Base-by-base conservation (phyloP, 1,140 invertebrate species). In the Araneus ventricosus region DNA sequence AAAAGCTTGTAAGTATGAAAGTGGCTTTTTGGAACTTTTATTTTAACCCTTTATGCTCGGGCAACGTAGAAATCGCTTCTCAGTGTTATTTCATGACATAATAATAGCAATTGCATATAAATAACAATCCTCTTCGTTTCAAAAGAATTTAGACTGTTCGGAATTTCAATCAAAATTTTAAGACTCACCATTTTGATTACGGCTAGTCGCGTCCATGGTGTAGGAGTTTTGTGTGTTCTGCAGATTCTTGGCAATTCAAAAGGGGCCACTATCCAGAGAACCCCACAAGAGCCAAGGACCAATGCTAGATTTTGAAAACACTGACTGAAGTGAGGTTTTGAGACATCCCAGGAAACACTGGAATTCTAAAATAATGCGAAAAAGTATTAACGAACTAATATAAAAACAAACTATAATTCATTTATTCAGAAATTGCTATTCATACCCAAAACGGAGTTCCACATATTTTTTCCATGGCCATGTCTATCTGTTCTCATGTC, bases 231-330 rank as follows among this genome's bases (percentile, higher is more conserved):
- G 10, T 52, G 63, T 37, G 84, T 39, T 87, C 24, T 87, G 37
- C 45, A 79, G 27, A 93, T 79, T 24, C 87, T 93, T 10, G 57
- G 17, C 6, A 93, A 39, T 70, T 93, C 91, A 59, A 93, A 87
- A 59, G 91, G 91, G 27, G 84, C 84, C 2, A 93, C 91, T 34
- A 93, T 30, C 91, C 91, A 93, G 10, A 93, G n/a, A 52, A 93
- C 91, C 6, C n/a, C 91, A 45, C 91, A 93, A 0, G 84, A 87
- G 1, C 82, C 91, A 30, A 93, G 85, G n/a, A 93, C 91, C n/a
- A 93, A 27, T 17, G 87, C 59, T 24, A 93, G 30, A 84, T 93
- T 63, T 59, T 87, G 39, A 34, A 93, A 93, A 30, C 91, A 93
- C n/a, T 93, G 41, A 80, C 91, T 93, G 0, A 93, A 24, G 30